Evolutionary conservation across 1,140 invertebrate genomes (phyloP), one percentile per base, ranked within the genome.

Genomic region (Chlorops oryzae): DNA sequence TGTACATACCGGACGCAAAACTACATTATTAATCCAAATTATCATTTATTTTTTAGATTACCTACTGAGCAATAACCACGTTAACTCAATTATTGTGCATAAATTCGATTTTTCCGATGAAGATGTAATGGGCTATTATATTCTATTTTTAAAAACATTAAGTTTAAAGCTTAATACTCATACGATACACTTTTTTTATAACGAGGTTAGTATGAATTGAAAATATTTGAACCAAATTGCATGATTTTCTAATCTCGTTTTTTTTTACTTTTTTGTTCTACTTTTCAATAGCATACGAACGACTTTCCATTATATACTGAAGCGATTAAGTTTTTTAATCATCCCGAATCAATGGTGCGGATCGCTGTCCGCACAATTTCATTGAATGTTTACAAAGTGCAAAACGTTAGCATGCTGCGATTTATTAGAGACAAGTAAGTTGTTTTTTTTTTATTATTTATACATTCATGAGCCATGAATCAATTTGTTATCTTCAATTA

Each of bases 121-220:
- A 77, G 97, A 99, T 81, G 94, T 99, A 3, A 98, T 99, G 93
- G 96, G 96, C 5, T 99, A 99, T 73, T 99, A 99, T 73, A 98
- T 99, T 70, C 96, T 96, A 39, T 99, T 99, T 73, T 73, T 99
- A 47, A 99, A 99, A 75, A 99, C 96, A 0, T 77, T 99, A 15
- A 99, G 96, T 57, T 79, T 99, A 32, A 99, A 99, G 77, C 75
- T 99, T n/a, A 99, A 99, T 77, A 84, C 86, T 54, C 93, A 99
- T 72, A 99, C 96, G 3, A 96, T 99, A 65, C 95, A 99, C 71
- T 99, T 99, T 74, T 99, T 99, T 75, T 99, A 98, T 75, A 99
- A 98, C 80, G 96, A 99, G 59, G 66, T 66, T 38, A 21, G 43
- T 1, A 15, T 45, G 6, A 5, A 3, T 22, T 20, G 12, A 45